Evolutionary conservation across 2,113 vertebrate species (phyloP), one percentile per base, ranked within the genome.

Genomic region (Pollachius pollachius): DNA sequence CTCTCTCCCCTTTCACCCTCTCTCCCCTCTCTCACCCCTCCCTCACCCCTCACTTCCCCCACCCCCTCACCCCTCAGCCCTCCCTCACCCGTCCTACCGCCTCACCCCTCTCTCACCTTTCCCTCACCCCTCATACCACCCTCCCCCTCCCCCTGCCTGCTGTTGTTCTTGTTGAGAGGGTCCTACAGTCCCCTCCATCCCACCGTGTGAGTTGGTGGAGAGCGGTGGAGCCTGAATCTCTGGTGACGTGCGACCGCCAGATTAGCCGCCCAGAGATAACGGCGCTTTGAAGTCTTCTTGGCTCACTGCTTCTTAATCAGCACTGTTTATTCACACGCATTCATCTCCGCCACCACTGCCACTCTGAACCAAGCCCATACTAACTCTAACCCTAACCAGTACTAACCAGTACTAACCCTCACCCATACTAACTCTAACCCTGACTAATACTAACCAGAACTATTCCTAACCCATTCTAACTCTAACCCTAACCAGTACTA

Each of bases 231-330:
- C 76, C 86, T 89, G 56, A 64, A 89, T 88, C 79, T 84, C 70
- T 88, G 61, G 86, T 87, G 83, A 86, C 84, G 71, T 77, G 62
- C 80, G 76, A 81, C 71, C 62, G 62, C 64, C 69, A 72, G 84
- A 87, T 84, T 81, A 88, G 84, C 69, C 57, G 3, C 59, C 77
- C 73, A 59, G 4, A 34, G 30, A 34, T 71, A 84, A 86, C 68
- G 62, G 48, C n/a, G 72, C 84, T 90, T 87, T 88, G 81, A 92
- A 83, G 77, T 84, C 72, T 76, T 16, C 69, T 69, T 23, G 25
- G 13, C 19, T 15, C 75, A 78, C 70, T 61, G 75, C 74, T 54
- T 83, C 78, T 86, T 78, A 84, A 79, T 83, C 79, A 67, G 66
- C 66, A 27, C 30, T 80, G 64, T 85, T 86, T 77, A 83, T 86